A percentile compares a stretch with the other conserved stretches of the same genome.
These are phyloP conservation scores for Nestor notabilis DNA, from an alignment of 2,113 vertebrate species.

Conservation along the genomic window DNA sequence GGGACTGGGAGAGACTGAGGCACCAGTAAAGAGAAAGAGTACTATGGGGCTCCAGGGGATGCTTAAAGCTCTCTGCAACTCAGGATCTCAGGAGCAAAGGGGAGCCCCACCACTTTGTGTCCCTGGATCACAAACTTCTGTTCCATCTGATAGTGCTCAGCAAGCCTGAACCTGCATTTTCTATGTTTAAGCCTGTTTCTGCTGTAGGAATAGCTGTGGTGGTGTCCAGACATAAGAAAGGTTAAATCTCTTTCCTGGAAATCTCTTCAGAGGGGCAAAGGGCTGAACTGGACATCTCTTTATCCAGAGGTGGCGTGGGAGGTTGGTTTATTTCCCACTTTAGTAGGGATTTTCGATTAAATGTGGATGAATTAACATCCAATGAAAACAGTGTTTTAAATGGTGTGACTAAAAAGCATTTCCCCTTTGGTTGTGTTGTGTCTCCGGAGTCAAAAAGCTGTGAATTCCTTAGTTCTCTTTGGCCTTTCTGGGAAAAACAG, in stretches of 20 bases:
- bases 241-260: not conserved
- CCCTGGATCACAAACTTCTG: not conserved
- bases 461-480: not conserved
- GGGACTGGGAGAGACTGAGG: not conserved
- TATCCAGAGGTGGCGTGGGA: not conserved
- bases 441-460: slow-evolving; percentile 7
- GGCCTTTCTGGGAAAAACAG: slow-evolving; percentile 29
- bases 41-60: not conserved
- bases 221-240: not conserved
- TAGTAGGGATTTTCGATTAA: not conserved
- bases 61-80: not conserved
- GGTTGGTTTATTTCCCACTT: not conserved
- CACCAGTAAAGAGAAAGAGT: not conserved
- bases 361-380: not conserved
- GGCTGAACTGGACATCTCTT: not conserved
- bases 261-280: not conserved
- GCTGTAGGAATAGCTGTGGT: not conserved
- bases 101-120: not conserved
- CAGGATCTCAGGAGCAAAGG: not conserved
- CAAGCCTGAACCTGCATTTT: not conserved
- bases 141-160: not conserved
- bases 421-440: slow-evolving; percentile 4
- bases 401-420: slow-evolving; percentile 15
- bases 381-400: slow-evolving; percentile 5
- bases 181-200: not conserved